Evolutionary conservation across 2,113 vertebrate species (phyloP).

Genomic region (Helogale parvula): DNA sequence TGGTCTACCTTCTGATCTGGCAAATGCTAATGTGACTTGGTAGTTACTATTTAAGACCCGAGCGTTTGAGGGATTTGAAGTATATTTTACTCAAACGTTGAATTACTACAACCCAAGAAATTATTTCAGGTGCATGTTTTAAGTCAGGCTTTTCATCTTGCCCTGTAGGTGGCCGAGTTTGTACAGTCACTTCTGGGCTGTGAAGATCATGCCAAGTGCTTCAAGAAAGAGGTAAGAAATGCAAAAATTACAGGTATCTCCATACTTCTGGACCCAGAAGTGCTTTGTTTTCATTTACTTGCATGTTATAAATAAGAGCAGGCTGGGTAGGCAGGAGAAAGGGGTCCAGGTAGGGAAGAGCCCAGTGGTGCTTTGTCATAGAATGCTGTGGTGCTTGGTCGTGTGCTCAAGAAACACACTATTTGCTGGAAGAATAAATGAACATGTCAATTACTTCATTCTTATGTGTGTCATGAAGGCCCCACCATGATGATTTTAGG

Average conservation of each 20-base stretch:
- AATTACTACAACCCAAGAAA: constrained; percentile 13
- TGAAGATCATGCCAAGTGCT: constrained; percentile 87
- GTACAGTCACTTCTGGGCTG: constrained; percentile 89
- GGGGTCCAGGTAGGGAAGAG: neutral
- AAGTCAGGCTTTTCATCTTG: constrained; percentile 60
- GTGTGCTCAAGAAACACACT: neutral
- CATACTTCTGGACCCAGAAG: neutral
- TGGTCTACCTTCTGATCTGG: neutral
- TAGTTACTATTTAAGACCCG: neutral
- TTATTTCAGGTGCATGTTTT: constrained; percentile 46
- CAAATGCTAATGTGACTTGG: neutral
- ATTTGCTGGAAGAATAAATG: neutral
- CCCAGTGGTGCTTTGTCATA: neutral
- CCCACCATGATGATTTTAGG: neutral
- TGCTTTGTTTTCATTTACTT: neutral
- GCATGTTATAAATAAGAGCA: neutral
- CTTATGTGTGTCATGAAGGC: rapidly evolving
- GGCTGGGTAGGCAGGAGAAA: neutral
- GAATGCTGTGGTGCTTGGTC: too few species aligned
- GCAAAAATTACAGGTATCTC: neutral
- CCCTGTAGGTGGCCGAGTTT: constrained; percentile 85
- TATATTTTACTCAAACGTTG: neutral
- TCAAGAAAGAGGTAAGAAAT: constrained; percentile 88
- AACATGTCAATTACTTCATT: neutral
- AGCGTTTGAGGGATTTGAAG: neutral